Base-by-base conservation (phyloP, 2,888 invertebrate species). In the Mesodorylaimus sp. region DNA sequence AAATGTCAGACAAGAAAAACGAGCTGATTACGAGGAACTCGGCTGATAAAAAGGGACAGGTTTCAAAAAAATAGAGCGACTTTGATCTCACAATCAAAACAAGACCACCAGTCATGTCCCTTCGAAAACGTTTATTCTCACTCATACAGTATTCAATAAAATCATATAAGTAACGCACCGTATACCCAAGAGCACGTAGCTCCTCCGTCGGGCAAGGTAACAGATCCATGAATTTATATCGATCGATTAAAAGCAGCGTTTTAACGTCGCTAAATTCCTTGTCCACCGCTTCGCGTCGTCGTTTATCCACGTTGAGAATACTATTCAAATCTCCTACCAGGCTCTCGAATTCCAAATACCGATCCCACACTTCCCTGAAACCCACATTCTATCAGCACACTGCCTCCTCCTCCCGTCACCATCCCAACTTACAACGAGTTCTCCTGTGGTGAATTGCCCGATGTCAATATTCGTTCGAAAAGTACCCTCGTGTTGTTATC, bases 401-500 rank as follows among this genome's bases (percentile, higher is more conserved):
- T n/a, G n/a, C n/a, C n/a, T n/a, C n/a, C n/a, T n/a, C n/a, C n/a
- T n/a, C n/a, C n/a, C n/a, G n/a, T n/a, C n/a, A n/a, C n/a, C n/a
- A n/a, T n/a, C n/a, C n/a, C n/a, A 16, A 73, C 77, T 73, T 75
- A 79, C 72, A 87, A 83, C 2, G 89, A 88, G 68, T 86, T 82
- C 64, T 91, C 88, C 0, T 84, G 79, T 16, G 84, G 80, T 43
- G 97, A 71, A 53, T 82, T 84, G 42, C 87, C 88, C 0, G 89
- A 87, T 0, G 89, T 87, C 1, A 97, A 74, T 1, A 97, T 89
- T 19, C 95, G 74, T 68, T 97, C 97, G 71, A 95, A 99, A 39
- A 99, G 72, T n/a, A 99, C 97, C 47, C 97, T 75, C 0, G 97
- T 99, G 69, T 99, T 97, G 70, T 99, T 99, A 66, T 99, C 97